Evolutionary conservation across 2,888 invertebrate genomes (phyloP).

Genomic region (Aphrophora alni): DNA sequence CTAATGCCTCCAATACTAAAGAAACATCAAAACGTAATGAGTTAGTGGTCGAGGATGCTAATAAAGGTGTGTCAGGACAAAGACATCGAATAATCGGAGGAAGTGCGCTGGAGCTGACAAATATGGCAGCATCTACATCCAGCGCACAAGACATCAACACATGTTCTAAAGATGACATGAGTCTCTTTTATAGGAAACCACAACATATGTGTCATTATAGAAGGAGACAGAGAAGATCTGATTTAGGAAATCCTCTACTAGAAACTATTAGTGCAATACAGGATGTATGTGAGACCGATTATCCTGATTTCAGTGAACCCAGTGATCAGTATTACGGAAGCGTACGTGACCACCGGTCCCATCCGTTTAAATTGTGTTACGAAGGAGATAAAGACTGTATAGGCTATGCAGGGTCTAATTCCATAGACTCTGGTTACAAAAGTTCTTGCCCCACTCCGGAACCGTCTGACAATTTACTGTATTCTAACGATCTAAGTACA

Average conservation of each 20-base stretch:
- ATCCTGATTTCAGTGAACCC: constrained; percentile 35
- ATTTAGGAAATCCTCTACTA: constrained; percentile 53
- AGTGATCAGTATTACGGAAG: constrained; percentile 21
- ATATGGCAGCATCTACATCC: constrained; percentile 32
- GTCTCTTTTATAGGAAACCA: constrained; percentile 42
- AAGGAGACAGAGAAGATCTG: constrained; percentile 41
- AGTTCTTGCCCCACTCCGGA: constrained; percentile 56
- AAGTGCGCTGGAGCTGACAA: constrained; percentile 37
- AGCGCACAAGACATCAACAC: not conserved
- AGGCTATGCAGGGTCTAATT: constrained; percentile 55
- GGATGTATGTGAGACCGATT: constrained; percentile 50
- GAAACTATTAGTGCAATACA: constrained; percentile 55
- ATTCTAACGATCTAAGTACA: constrained; percentile 46
- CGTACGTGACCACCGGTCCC: constrained; percentile 34
- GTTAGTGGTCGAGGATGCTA: not conserved
- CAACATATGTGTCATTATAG: constrained; percentile 42
- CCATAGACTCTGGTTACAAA: constrained; percentile 56
- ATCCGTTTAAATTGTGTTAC: constrained; percentile 29
- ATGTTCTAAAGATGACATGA: constrained; percentile 47
- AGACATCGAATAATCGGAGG: constrained; percentile 39
- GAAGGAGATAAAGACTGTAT: constrained; percentile 53
- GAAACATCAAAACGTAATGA: not conserved
- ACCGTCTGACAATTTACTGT: constrained; percentile 52
- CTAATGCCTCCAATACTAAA: not conserved
- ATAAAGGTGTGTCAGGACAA: not conserved